These are phyloP conservation scores for Lepilemur septentrionalis DNA, from an alignment of 2,797 vertebrate species.

Conservation along the genomic window DNA sequence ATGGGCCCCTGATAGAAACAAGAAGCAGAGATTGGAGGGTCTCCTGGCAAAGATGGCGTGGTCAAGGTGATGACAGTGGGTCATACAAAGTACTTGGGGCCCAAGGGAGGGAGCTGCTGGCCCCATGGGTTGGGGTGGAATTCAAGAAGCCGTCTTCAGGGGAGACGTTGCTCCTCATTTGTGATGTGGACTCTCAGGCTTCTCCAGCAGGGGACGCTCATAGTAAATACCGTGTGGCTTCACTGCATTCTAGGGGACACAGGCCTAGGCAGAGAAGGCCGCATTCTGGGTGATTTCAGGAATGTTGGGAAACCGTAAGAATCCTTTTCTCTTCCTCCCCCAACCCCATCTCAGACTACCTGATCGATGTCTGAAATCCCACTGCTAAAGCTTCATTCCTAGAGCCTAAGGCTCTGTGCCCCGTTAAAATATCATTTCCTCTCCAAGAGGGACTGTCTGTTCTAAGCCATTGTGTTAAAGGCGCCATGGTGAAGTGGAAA, in stretches of 20 bases:
- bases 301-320: background rate
- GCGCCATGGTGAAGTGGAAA: background rate
- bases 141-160: background rate
- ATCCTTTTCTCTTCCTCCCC: background rate
- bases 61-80: background rate
- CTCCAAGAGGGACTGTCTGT: background rate
- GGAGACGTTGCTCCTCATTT: background rate
- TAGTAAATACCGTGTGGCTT: background rate
- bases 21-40: background rate
- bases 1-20: background rate
- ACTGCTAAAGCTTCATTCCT: background rate
- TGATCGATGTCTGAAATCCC: background rate
- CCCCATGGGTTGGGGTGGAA: background rate
- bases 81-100: background rate
- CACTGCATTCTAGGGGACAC: background rate
- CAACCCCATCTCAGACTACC: background rate
- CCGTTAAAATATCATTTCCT: background rate
- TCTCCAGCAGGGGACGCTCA: too few relatives aligned
- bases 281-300: background rate
- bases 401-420: background rate
- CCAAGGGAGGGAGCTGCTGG: background rate
- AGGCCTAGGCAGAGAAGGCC: background rate
- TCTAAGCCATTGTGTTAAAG: background rate
- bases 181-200: background rate
- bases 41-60: background rate